Evolutionary conservation across 2,888 invertebrate species (phyloP).

Genomic region (Coenonympha arcania): DNA sequence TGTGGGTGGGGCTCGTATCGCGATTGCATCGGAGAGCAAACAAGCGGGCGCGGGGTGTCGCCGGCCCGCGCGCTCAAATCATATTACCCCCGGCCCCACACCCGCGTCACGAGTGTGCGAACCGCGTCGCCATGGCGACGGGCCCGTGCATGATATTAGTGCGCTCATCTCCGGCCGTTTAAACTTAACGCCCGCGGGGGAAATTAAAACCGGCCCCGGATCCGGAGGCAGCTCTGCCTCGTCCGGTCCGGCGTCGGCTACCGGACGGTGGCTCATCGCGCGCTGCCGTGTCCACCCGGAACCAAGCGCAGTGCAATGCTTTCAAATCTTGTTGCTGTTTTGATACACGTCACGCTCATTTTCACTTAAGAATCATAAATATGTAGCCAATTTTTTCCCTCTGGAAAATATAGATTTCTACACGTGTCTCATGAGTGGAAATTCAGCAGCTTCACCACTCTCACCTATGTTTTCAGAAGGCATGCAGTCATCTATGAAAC

Average conservation of each 20-base stretch:
- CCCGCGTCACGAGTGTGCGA: constrained; percentile 80
- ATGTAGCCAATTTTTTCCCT: too few species aligned
- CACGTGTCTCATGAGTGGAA: too few species aligned
- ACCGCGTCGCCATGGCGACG: constrained; percentile 80
- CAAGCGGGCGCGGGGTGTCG: constrained; percentile 67
- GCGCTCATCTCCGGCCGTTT: constrained; percentile 73
- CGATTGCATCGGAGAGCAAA: constrained; percentile 75
- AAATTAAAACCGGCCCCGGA: constrained; percentile 70
- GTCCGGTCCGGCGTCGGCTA: constrained; percentile 33
- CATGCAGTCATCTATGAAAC: too few species aligned
- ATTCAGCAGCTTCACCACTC: too few species aligned
- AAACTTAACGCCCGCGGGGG: constrained; percentile 67
- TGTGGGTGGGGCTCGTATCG: constrained; percentile 59
- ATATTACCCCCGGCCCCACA: constrained; percentile 71
- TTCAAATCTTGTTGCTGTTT: neutral
- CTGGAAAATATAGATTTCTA: too few species aligned
- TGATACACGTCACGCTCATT: too few species aligned
- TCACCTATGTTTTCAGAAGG: too few species aligned
- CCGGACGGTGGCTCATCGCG: neutral
- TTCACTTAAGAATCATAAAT: too few species aligned
- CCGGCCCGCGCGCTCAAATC: constrained; percentile 66
- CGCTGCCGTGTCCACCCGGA: neutral
- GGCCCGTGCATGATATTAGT: constrained; percentile 75
- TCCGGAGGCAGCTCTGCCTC: constrained; percentile 56
- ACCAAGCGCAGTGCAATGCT: neutral